Percentiles rank a stretch among this genome's conserved stretches.
phyloP scores from a whole-genome alignment of 2,888 invertebrate species.

The Amphimallon solstitiale region DNA sequence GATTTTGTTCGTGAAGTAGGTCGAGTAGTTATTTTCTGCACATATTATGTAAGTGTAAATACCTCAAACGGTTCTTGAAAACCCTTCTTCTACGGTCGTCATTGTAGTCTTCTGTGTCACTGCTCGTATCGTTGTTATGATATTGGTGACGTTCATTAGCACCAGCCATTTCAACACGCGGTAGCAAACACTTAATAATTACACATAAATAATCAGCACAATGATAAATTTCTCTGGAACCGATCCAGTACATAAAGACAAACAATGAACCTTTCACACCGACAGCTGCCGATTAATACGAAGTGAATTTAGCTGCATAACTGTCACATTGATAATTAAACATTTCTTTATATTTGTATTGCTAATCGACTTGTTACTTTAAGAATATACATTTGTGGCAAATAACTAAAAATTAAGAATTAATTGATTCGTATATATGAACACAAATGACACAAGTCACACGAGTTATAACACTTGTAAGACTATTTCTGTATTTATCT shows the following conservation, averaged over 20 bases:
- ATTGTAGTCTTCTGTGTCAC: slow-evolving; percentile 86
- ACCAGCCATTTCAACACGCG: slow-evolving; percentile 60
- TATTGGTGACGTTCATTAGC: slow-evolving; percentile 59
- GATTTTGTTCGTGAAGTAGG: slow-evolving; percentile 9
- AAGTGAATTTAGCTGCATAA: background rate
- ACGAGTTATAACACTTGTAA: too few relatives aligned
- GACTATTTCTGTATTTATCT: too few relatives aligned
- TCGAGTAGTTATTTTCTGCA: slow-evolving; percentile 12
- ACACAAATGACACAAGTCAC: too few relatives aligned
- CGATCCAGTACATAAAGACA: slow-evolving; percentile 58
- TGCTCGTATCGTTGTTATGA: slow-evolving; percentile 75
- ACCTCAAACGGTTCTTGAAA: slow-evolving; percentile 78
- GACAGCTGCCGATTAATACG: slow-evolving; percentile 15
- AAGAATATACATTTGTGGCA: too few relatives aligned
- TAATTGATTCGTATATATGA: too few relatives aligned
- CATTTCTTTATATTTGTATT: too few relatives aligned
- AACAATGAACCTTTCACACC: slow-evolving; percentile 16
- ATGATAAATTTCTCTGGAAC: slow-evolving; percentile 56
- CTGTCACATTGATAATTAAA: background rate
- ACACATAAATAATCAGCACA: slow-evolving; percentile 59
- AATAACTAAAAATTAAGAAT: too few relatives aligned
- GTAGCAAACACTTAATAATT: slow-evolving; percentile 59
- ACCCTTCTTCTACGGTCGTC: slow-evolving; percentile 73
- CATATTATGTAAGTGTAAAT: slow-evolving; percentile 41
- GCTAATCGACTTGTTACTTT: too few relatives aligned